Conservation (phyloP, 2,797 vertebrate species). For the Phoxinus dragarum region DNA sequence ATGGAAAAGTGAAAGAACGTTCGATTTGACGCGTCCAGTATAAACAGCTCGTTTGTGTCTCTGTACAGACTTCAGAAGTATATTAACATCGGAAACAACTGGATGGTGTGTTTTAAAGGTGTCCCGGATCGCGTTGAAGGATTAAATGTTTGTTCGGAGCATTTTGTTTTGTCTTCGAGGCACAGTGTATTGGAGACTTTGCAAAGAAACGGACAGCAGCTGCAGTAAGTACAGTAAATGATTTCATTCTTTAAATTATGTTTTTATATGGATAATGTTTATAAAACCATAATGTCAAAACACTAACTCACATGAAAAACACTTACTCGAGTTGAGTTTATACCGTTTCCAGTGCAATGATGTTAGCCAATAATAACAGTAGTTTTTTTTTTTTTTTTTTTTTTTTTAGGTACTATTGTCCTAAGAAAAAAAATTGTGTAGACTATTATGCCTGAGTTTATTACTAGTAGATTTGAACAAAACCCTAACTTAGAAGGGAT, state of each 20-base stretch:
- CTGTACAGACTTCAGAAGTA: background rate
- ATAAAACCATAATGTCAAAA: background rate
- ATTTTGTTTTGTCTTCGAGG: background rate
- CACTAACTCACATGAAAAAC: background rate
- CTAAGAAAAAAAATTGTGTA: background rate
- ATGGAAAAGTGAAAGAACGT: background rate
- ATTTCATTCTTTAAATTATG: background rate
- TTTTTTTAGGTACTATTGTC: background rate
- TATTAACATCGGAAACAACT: background rate
- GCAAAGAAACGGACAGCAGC: background rate
- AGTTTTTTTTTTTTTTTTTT: background rate
- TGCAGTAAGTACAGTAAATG: background rate
- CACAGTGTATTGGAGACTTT: background rate
- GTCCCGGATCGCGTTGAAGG: background rate
- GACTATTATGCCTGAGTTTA: background rate
- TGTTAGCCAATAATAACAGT: background rate
- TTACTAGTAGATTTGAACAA: background rate
- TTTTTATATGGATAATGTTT: background rate
- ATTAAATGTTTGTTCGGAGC: background rate
- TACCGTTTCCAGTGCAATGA: background rate
- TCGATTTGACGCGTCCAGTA: background rate
- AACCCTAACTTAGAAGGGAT: background rate
- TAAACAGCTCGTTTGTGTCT: background rate
- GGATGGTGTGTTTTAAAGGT: background rate
- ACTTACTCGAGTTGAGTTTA: background rate